These are phyloP conservation scores for Ligdia adustata DNA, from an alignment of 2,888 invertebrate species.

Conservation along the genomic window DNA sequence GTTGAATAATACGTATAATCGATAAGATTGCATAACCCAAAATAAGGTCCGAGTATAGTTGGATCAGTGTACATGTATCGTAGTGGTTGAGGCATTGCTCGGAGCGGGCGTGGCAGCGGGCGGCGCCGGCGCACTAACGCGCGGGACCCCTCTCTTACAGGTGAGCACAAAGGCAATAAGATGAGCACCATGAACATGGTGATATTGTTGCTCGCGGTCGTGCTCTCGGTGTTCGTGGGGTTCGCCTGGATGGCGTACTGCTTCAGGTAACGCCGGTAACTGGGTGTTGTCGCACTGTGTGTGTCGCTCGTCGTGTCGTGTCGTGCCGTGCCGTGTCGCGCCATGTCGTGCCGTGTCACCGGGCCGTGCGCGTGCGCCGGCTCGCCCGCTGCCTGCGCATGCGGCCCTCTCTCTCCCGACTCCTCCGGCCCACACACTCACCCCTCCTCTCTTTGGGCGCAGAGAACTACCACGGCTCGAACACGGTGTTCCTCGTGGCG, in stretches of 20 bases:
- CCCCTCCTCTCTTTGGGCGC: slow-evolving; percentile 82
- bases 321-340: slow-evolving; percentile 51
- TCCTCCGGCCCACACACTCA: slow-evolving; percentile 61
- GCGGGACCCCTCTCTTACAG: slow-evolving; percentile 86
- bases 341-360: no score
- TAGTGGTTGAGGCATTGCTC: slow-evolving; percentile 62
- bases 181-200: slow-evolving; percentile 96
- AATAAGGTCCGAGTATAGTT: no score
- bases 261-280: slow-evolving; percentile 91
- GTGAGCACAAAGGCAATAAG: slow-evolving; percentile 90
- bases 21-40: no score
- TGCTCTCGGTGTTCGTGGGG: slow-evolving; percentile 97
- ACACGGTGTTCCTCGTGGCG: slow-evolving; percentile 98
- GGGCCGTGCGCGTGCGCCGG: slow-evolving; percentile 52
- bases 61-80: slow-evolving; percentile 5
- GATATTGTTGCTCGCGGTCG: slow-evolving; percentile 95
- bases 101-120: slow-evolving; percentile 62
- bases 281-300: slow-evolving; percentile 80
- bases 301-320: slow-evolving; percentile 72
- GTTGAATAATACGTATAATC: no score
- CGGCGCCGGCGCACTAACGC: slow-evolving; percentile 80
- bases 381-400: slow-evolving; percentile 48
- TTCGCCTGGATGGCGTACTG: slow-evolving; percentile 97
- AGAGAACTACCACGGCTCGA: slow-evolving; percentile 98
- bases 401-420: slow-evolving; percentile 37